phyloP scores from a whole-genome alignment of 1,140 invertebrate genomes.

The Drosophila lowei region DNA sequence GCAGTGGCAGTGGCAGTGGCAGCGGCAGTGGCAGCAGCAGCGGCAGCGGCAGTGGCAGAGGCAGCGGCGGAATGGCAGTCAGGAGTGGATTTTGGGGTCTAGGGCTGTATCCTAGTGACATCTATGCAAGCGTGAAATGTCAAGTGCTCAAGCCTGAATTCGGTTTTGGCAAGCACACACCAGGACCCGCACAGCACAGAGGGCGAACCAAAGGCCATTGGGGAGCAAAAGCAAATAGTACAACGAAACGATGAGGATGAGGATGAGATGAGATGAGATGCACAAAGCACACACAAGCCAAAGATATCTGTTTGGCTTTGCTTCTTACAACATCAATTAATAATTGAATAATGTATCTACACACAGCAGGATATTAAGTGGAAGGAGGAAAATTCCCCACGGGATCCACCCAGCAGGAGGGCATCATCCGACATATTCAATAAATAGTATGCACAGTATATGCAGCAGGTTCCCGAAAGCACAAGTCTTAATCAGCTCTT shows the following conservation, averaged over 20 bases:
- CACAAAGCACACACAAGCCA: constrained; percentile 39
- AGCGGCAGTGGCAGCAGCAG: no score
- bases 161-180: constrained; percentile 55
- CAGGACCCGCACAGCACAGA: constrained; percentile 6
- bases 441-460: no score
- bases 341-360: constrained; percentile 60
- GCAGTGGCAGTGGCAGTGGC: background rate
- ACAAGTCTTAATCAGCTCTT: no score
- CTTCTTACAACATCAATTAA: constrained; percentile 61
- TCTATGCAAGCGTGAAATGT: constrained; percentile 73
- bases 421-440: no score
- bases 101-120: constrained; percentile 46
- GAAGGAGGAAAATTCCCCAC: no score
- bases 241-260: background rate
- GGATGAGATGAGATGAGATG: background rate
- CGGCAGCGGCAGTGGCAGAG: background rate
- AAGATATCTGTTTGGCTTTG: constrained; percentile 36
- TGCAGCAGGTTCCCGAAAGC: no score
- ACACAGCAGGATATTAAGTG: background rate
- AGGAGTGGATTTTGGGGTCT: constrained; percentile 43
- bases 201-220: constrained; percentile 19
- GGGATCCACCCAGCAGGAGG: no score
- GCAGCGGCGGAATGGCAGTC: constrained; percentile 5
- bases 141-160: constrained; percentile 74
- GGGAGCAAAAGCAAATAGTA: constrained; percentile 43